Percentiles rank a stretch among this genome's conserved stretches.
Conservation (phyloP, 2,113 vertebrate genomes). For the Mirounga angustirostris region DNA sequence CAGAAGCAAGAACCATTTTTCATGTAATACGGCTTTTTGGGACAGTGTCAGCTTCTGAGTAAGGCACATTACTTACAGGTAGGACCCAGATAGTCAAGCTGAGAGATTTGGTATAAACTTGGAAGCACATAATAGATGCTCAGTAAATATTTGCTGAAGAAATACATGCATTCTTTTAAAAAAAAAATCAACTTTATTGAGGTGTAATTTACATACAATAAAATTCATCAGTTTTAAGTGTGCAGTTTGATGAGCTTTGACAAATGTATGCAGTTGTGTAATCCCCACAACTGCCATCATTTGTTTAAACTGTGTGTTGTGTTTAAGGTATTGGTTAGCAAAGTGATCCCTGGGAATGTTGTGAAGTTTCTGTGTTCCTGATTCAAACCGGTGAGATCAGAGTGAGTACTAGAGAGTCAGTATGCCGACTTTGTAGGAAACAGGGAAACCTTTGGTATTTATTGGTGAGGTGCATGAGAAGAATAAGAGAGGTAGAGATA, state of each 20-base stretch:
- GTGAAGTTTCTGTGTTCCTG: background rate
- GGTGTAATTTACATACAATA: slow-evolving; percentile 22
- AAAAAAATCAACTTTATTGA: slow-evolving; percentile 20
- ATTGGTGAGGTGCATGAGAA: background rate
- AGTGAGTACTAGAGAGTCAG: background rate
- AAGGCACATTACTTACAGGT: background rate
- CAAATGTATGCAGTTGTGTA: slow-evolving; percentile 18
- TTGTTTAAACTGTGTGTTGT: background rate
- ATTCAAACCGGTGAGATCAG: slow-evolving; percentile 48
- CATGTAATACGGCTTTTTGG: background rate
- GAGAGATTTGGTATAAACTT: slow-evolving; percentile 58
- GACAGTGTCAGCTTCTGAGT: slow-evolving; percentile 23
- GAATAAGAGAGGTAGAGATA: slow-evolving; percentile 1
- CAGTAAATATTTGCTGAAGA: slow-evolving; percentile 45
- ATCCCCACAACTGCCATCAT: background rate
- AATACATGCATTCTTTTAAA: background rate
- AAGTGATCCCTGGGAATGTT: background rate
- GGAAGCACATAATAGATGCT: slow-evolving; percentile 35
- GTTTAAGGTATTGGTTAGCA: slow-evolving; percentile 55
- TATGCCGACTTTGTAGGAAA: slow-evolving; percentile 20
- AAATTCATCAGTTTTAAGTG: slow-evolving; percentile 46
- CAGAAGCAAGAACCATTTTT: slow-evolving; percentile 56
- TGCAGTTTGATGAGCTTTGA: slow-evolving; percentile 55
- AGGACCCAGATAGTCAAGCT: background rate
- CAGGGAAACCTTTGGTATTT: slow-evolving; percentile 29